Percentiles rank a stretch among this genome's conserved stretches.
phyloP scores from a whole-genome alignment of 2,888 invertebrate species.

The Temnothorax rugatulus region DNA sequence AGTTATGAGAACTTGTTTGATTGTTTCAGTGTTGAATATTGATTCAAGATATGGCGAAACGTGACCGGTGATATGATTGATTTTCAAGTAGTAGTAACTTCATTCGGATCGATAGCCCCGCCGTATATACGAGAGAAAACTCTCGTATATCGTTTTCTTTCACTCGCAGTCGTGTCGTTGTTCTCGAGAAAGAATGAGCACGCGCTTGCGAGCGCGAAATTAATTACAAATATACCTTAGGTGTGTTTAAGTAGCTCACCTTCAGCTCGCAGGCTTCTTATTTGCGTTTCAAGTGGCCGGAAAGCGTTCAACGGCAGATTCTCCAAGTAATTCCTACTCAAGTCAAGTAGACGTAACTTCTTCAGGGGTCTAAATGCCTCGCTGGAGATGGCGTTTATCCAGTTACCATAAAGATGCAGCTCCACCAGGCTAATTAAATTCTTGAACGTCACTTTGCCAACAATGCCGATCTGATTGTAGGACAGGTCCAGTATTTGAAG shows the following conservation, averaged over 20 bases:
- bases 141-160: constrained; percentile 25
- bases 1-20: constrained; percentile 70
- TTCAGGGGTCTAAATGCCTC: constrained; percentile 93
- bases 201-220: constrained; percentile 2
- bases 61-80: constrained; percentile 74
- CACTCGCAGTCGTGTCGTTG: too few species aligned
- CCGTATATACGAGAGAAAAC: constrained; percentile 61
- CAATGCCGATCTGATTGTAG: constrained; percentile 93
- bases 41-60: constrained; percentile 72
- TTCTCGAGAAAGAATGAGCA: neutral
- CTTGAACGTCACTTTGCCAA: constrained; percentile 92
- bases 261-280: constrained; percentile 92
- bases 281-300: constrained; percentile 93
- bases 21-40: constrained; percentile 75
- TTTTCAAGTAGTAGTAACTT: constrained; percentile 70
- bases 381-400: constrained; percentile 92
- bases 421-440: constrained; percentile 92
- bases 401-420: constrained; percentile 93
- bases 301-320: constrained; percentile 93
- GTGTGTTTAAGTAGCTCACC: constrained; percentile 87
- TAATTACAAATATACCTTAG: constrained; percentile 31
- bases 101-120: constrained; percentile 68
- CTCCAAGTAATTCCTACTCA: constrained; percentile 95
- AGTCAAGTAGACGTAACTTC: constrained; percentile 92
- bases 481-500: constrained; percentile 94